Evolutionary conservation across 2,797 vertebrate genomes (phyloP), one percentile per base, ranked within the genome.

Genomic region (Philypnodon macrostomus): DNA sequence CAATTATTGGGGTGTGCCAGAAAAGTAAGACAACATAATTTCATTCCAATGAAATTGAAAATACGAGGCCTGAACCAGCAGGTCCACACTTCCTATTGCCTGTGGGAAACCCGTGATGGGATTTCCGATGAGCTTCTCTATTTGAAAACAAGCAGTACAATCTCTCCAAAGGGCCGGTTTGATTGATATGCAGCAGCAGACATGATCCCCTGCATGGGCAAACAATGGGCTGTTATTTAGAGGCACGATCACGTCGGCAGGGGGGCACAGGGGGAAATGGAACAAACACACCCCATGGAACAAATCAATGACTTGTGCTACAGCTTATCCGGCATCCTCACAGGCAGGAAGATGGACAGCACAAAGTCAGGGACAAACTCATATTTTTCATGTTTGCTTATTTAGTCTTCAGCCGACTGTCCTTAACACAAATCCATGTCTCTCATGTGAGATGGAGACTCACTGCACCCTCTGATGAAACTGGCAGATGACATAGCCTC

Each of bases 81-180:
- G 12, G 35, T 9, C 24, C 23, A 19, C 41, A 27, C 42, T 44
- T 32, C 50, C 39, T 30, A 11, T 37, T 18, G 55, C 70, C 64
- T 45, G 45, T 29, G 54, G 55, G 62, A 32, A 53, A 50, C 49
- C 53, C 32, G 62, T 77, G 82, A 77, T 35, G 35, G 44, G 80
- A 79, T 71, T 81, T 31, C 49, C 52, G 73, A 83, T 75, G 53
- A 82, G 69, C 21, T 31, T 49, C 57, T 16, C 13, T 26, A 23
- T 32, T 41, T 72, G 37, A 59, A 67, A 42, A 15, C 8, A 31
- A 70, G 54, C 36, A 54, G 49, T 58, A 48, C 18, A 30, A 51
- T 29, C 15, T n/a, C 27, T 47, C 19, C 4, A 57, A 29, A 37
- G 1, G 37, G 38, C 45, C 13, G 48, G 47, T 53, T 65, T 54